Conservation (phyloP, 2,113 vertebrate genomes). For the Eurystomus gularis region DNA sequence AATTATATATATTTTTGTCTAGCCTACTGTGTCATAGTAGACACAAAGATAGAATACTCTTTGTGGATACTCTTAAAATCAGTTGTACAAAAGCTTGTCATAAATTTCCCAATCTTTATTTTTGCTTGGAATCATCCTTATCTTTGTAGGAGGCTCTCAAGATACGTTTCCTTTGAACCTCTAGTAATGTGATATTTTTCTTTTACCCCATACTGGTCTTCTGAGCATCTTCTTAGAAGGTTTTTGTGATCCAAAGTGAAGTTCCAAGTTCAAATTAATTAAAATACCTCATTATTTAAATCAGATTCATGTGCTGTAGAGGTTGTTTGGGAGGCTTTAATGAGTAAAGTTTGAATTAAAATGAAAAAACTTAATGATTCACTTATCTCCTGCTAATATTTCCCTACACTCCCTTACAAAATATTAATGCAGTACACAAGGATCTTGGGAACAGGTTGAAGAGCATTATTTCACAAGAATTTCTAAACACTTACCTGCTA, state of each 20-base stretch:
- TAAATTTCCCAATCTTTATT: not conserved
- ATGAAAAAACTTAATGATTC: not conserved
- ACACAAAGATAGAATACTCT: not conserved
- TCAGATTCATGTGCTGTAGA: not conserved
- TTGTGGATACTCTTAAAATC: not conserved
- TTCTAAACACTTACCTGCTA: not conserved
- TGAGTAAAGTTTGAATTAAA: slow-evolving; percentile 5
- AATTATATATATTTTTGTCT: not conserved
- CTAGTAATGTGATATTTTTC: not conserved
- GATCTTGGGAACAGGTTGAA: not conserved
- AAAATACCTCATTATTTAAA: slow-evolving; percentile 43
- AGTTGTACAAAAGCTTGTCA: not conserved
- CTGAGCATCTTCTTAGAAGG: slow-evolving; percentile 15
- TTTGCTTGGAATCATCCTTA: not conserved
- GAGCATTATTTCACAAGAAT: not conserved
- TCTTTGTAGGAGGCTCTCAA: not conserved
- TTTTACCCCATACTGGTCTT: slow-evolving; percentile 34
- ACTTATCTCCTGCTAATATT: not conserved
- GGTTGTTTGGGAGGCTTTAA: not conserved
- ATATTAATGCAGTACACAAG: not conserved
- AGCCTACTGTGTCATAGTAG: not conserved
- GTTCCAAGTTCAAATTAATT: slow-evolving; percentile 49
- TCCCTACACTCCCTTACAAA: not conserved
- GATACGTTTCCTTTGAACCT: slow-evolving; percentile 28
- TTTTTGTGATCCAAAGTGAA: slow-evolving; percentile 29